Percentiles rank a stretch among this genome's conserved stretches.
phyloP scores from a whole-genome alignment of 2,888 invertebrate genomes.

The Pseudolycoriella hygida region DNA sequence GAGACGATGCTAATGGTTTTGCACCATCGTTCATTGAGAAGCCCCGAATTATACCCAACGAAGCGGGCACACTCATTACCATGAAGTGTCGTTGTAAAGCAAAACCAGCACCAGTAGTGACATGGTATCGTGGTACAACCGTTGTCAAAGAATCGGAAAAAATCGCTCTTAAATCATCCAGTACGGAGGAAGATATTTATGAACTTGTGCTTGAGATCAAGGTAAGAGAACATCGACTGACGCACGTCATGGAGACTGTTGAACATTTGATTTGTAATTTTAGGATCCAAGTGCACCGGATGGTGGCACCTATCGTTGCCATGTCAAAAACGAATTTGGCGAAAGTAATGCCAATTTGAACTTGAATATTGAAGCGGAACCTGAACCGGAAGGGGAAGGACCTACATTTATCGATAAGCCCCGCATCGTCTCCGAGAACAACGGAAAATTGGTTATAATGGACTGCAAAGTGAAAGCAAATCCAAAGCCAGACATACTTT shows the following conservation, averaged over 20 bases:
- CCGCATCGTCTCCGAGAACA: conserved; percentile 65
- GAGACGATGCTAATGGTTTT: conserved; percentile 74
- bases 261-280: not conserved
- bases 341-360: conserved; percentile 95
- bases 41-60: conserved; percentile 97
- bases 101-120: conserved; percentile 84
- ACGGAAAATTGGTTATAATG: conserved; percentile 72
- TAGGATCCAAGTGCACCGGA: conserved; percentile 67
- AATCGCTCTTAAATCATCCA: conserved; percentile 60
- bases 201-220: conserved; percentile 66
- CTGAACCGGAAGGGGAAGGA: conserved; percentile 83
- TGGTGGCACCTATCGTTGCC: conserved; percentile 81
- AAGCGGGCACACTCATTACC: conserved; percentile 87
- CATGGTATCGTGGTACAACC: conserved; percentile 87
- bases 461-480: conserved; percentile 72
- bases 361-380: conserved; percentile 71
- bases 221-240: conserved; percentile 28
- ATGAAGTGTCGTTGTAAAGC: conserved; percentile 95
- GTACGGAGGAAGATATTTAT: conserved; percentile 69
- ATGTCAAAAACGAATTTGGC: conserved; percentile 87
- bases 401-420: conserved; percentile 90
- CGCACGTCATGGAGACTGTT: not conserved
- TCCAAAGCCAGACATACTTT: conserved; percentile 63
- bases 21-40: conserved; percentile 96
- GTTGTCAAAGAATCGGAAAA: conserved; percentile 70